Evolutionary conservation across 2,113 vertebrate species (phyloP).

Genomic region (Microcebus tavaratra): DNA sequence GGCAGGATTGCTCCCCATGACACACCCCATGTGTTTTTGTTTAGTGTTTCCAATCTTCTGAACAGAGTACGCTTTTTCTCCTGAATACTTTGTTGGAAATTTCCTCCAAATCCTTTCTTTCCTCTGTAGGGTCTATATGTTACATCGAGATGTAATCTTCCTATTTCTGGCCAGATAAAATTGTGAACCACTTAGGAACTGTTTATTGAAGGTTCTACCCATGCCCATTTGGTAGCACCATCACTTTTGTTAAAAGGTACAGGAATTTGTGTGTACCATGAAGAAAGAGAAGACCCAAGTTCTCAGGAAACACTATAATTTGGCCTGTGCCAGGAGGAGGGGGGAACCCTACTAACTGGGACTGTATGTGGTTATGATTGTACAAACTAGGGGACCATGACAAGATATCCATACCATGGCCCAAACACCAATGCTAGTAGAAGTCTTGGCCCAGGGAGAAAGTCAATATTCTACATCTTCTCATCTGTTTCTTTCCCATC

Average conservation of each 20-base stretch:
- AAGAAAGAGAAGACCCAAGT: background rate
- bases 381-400: background rate
- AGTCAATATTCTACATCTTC: background rate
- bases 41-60: constrained; percentile 55
- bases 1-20: background rate
- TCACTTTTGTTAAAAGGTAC: background rate
- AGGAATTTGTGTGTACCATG: constrained; percentile 13
- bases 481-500: background rate
- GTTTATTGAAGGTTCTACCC: background rate
- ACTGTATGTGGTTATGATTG: background rate
- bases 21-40: constrained; percentile 33
- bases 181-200: background rate
- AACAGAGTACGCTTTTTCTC: constrained; percentile 14
- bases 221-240: background rate
- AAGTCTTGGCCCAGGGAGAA: background rate
- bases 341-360: background rate
- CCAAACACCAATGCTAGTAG: background rate
- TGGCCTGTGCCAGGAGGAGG: background rate
- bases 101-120: constrained; percentile 25
- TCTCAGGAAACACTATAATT: constrained; percentile 14
- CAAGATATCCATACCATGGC: background rate
- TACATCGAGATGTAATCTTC: background rate
- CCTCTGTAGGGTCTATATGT: background rate
- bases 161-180: constrained; percentile 14
- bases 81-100: background rate